Percentiles rank a stretch among this genome's conserved stretches.
These are phyloP conservation scores for Eulemur mongoz DNA, from an alignment of 2,797 vertebrate species.

Conservation along the genomic window DNA sequence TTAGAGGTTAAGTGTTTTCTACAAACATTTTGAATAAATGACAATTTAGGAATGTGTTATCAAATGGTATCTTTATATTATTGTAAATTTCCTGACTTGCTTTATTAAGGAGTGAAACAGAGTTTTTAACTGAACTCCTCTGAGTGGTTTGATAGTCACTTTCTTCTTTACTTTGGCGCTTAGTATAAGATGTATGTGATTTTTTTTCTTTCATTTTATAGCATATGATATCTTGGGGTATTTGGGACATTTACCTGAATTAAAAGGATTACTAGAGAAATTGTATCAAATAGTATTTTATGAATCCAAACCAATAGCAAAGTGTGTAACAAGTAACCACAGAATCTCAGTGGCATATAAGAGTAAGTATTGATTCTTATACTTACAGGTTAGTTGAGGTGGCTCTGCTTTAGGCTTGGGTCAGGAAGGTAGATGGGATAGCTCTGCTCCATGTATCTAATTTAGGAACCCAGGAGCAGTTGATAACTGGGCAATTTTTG, in stretches of 20 bases:
- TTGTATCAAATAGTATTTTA: background rate
- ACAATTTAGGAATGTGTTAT: background rate
- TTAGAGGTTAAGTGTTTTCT: background rate
- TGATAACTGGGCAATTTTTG: background rate
- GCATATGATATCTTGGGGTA: background rate
- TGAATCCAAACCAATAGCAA: background rate
- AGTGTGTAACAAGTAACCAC: background rate
- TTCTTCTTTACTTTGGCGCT: background rate
- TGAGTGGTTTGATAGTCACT: background rate
- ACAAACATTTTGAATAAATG: background rate
- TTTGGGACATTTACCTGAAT: background rate
- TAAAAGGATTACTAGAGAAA: background rate
- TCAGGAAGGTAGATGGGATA: background rate
- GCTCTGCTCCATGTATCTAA: background rate
- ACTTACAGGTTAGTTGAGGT: background rate
- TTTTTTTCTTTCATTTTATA: background rate
- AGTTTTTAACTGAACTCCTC: background rate
- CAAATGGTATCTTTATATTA: background rate
- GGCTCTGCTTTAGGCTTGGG: background rate
- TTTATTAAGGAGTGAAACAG: background rate
- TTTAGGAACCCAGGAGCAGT: background rate
- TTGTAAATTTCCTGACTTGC: background rate
- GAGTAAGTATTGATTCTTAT: background rate
- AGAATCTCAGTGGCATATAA: background rate
- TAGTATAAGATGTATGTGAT: background rate